phyloP scores from a whole-genome alignment of 2,797 vertebrate genomes.

The Spondyliosoma cantharus region DNA sequence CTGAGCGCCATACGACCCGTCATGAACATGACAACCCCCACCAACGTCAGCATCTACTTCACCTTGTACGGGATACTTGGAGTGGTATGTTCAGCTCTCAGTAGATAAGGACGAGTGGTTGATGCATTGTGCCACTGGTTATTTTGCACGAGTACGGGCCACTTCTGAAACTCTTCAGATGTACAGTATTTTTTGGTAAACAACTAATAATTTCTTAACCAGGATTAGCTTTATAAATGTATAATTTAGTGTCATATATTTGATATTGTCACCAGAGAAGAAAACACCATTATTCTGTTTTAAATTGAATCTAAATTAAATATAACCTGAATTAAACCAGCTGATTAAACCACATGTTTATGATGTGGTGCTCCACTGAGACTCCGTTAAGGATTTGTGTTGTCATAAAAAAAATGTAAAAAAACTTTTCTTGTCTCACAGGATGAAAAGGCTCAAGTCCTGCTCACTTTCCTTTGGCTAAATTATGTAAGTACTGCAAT shows the following conservation, averaged over 20 bases:
- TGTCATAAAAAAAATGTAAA: not conserved
- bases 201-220: not conserved
- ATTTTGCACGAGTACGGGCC: not conserved
- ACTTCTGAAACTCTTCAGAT: not conserved
- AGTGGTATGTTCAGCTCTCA: constrained; percentile 74
- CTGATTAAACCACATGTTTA: not conserved
- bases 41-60: constrained; percentile 72
- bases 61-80: constrained; percentile 82
- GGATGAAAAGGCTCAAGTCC: constrained; percentile 84
- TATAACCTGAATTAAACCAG: not conserved
- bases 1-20: constrained; percentile 76
- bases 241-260: not conserved
- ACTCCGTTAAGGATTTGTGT: not conserved
- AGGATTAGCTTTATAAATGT: not conserved
- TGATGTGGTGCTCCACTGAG: not conserved
- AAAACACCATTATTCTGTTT: not conserved
- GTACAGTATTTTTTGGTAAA: not conserved
- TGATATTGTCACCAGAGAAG: not conserved
- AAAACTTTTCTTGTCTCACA: constrained; percentile 48
- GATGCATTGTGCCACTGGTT: not conserved
- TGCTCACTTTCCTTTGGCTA: constrained; percentile 82
- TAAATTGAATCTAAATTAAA: not conserved
- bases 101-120: not conserved
- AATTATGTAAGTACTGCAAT: constrained; percentile 67
- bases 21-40: constrained; percentile 56